Conservation (phyloP, 2,888 invertebrate genomes). For the Leistus spinibarbis region DNA sequence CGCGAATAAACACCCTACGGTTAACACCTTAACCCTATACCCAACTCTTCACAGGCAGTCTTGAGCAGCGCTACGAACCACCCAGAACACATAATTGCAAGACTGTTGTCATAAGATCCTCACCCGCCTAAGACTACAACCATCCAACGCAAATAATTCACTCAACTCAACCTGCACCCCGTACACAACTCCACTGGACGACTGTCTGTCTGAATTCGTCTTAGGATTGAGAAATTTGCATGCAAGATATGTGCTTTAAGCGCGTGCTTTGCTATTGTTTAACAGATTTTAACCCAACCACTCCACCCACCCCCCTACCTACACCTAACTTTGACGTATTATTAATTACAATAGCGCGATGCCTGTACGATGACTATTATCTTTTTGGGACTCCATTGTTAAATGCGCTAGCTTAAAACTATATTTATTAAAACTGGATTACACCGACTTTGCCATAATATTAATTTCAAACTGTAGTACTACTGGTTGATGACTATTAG, state of each 20-base stretch:
- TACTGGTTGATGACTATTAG: too few species aligned
- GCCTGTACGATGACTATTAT: too few species aligned
- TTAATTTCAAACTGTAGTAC: too few species aligned
- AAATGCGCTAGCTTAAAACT: too few species aligned
- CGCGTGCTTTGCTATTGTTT: constrained; percentile 23
- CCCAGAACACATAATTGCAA: constrained; percentile 48
- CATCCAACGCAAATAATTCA: constrained; percentile 33
- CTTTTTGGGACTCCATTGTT: too few species aligned
- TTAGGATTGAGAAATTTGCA: constrained; percentile 46
- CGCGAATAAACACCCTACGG: constrained; percentile 46
- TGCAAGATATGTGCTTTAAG: constrained; percentile 42
- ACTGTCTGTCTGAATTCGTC: constrained; percentile 43
- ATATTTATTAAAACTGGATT: too few species aligned
- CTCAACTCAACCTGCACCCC: background rate
- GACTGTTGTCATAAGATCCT: constrained; percentile 50
- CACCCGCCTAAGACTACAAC: constrained; percentile 46
- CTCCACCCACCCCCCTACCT: background rate
- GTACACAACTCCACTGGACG: constrained; percentile 4
- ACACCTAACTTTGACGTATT: background rate
- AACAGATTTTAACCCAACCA: constrained; percentile 14
- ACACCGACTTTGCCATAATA: too few species aligned
- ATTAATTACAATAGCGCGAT: background rate
- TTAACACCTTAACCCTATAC: constrained; percentile 45
- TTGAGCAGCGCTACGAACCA: constrained; percentile 45
- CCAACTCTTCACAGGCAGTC: constrained; percentile 44